Evolutionary conservation across 2,888 invertebrate genomes (phyloP).

Genomic region (Pimpla rufipes): DNA sequence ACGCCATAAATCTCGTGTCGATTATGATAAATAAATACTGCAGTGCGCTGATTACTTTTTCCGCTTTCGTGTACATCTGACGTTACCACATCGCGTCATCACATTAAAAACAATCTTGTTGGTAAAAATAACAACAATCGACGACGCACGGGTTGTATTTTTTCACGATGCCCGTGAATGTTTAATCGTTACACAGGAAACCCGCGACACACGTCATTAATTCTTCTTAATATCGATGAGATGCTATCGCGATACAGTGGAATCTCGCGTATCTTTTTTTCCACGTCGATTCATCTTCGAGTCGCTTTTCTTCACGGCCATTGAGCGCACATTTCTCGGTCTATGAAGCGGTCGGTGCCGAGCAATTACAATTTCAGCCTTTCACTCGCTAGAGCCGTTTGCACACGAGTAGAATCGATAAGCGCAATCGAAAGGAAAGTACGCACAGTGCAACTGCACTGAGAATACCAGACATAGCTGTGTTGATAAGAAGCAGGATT

Average conservation of each 20-base stretch:
- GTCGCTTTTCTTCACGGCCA: slow-evolving; percentile 39
- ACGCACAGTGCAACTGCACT: slow-evolving; percentile 31
- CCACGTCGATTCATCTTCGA: too few species aligned
- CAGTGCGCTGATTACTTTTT: not conserved
- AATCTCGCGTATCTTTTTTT: too few species aligned
- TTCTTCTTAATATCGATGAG: too few species aligned
- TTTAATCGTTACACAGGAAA: too few species aligned
- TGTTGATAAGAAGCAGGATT: slow-evolving; percentile 24
- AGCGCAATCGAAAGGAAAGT: slow-evolving; percentile 57
- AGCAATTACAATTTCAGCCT: slow-evolving; percentile 49
- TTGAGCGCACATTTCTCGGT: slow-evolving; percentile 42
- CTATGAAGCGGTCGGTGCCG: slow-evolving; percentile 34
- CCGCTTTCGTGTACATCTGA: not conserved
- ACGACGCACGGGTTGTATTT: too few species aligned
- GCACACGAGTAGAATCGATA: slow-evolving; percentile 47
- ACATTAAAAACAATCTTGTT: too few species aligned
- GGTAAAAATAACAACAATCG: too few species aligned
- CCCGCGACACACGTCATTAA: slow-evolving; percentile 17
- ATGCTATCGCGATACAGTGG: slow-evolving; percentile 26
- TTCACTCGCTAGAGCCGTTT: slow-evolving; percentile 54
- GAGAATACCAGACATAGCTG: slow-evolving; percentile 23
- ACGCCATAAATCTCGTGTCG: not conserved
- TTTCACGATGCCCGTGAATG: too few species aligned
- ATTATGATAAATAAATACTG: not conserved
- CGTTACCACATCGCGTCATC: too few species aligned